Evolutionary conservation across 1,140 invertebrate genomes (phyloP).

Genomic region (Drosophila sucinea): DNA sequence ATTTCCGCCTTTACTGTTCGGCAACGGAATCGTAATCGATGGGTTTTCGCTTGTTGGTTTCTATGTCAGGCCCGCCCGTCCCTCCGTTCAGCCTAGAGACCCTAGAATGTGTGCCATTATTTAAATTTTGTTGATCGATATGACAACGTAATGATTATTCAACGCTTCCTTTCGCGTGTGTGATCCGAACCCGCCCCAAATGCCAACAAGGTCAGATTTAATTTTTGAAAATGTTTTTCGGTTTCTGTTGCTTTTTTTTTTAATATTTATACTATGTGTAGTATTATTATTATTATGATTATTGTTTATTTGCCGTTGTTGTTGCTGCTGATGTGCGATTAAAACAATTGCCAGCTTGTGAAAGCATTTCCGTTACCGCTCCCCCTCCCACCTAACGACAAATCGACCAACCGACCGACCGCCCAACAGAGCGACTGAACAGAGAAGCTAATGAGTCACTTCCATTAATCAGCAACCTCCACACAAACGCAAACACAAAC

Average conservation of each 20-base stretch:
- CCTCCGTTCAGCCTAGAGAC: not conserved
- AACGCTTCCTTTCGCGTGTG: slow-evolving; percentile 78
- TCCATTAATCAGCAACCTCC: slow-evolving; percentile 59
- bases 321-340: slow-evolving; percentile 62
- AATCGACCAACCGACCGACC: not conserved
- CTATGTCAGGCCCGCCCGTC: slow-evolving; percentile 51
- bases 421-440: not conserved
- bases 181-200: slow-evolving; percentile 38
- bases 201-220: slow-evolving; percentile 77
- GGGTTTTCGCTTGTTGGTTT: slow-evolving; percentile 61
- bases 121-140: slow-evolving; percentile 61
- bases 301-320: slow-evolving; percentile 42
- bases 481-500: not conserved
- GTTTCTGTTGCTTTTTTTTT: not conserved
- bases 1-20: slow-evolving; percentile 52
- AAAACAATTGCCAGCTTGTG: slow-evolving; percentile 75
- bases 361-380: slow-evolving; percentile 71
- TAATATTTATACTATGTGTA: slow-evolving; percentile 1
- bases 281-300: slow-evolving; percentile 40
- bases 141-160: slow-evolving; percentile 74
- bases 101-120: slow-evolving; percentile 54
- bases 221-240: slow-evolving; percentile 23
- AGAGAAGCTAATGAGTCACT: slow-evolving; percentile 52
- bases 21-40: slow-evolving; percentile 62
- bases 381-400: slow-evolving; percentile 8